Evolutionary conservation across 2,113 vertebrate genomes (phyloP).

Genomic region (Nycticebus coucang): DNA sequence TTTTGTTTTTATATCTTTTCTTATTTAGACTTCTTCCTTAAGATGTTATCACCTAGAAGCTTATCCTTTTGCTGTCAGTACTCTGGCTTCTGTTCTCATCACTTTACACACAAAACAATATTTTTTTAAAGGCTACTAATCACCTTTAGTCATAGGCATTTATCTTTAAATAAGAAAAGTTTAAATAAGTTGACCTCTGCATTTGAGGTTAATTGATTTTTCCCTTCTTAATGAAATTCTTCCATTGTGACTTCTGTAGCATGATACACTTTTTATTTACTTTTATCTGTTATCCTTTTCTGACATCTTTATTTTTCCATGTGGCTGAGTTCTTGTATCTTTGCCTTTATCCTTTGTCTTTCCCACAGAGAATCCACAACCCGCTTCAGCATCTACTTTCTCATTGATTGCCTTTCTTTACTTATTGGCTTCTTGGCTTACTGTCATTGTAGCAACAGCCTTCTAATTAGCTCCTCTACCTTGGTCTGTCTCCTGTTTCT

Average conservation of each 20-base stretch:
- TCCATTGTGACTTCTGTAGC: not conserved
- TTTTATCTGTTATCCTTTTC: not conserved
- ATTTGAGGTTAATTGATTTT: conserved; percentile 18
- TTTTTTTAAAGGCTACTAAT: not conserved
- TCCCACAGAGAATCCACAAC: not conserved
- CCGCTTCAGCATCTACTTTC: not conserved
- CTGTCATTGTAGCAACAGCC: not conserved
- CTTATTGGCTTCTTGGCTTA: not conserved
- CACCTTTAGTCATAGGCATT: not conserved
- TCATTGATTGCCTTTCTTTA: not conserved
- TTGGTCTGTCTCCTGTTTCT: conserved; percentile 16
- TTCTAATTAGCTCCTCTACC: not conserved
- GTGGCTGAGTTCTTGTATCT: not conserved
- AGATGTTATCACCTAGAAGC: not conserved
- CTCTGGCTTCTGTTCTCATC: not conserved
- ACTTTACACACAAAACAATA: not conserved
- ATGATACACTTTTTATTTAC: not conserved
- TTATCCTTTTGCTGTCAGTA: not conserved
- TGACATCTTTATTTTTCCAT: not conserved
- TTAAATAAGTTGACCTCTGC: not conserved
- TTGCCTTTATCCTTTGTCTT: not conserved
- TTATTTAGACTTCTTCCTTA: not conserved
- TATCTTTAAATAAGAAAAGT: not conserved
- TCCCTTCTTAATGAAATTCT: not conserved
- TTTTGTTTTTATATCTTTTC: conserved; percentile 6